Evolutionary conservation across 1,140 invertebrate genomes (phyloP).

Genomic region (Heliothis subflexa): DNA sequence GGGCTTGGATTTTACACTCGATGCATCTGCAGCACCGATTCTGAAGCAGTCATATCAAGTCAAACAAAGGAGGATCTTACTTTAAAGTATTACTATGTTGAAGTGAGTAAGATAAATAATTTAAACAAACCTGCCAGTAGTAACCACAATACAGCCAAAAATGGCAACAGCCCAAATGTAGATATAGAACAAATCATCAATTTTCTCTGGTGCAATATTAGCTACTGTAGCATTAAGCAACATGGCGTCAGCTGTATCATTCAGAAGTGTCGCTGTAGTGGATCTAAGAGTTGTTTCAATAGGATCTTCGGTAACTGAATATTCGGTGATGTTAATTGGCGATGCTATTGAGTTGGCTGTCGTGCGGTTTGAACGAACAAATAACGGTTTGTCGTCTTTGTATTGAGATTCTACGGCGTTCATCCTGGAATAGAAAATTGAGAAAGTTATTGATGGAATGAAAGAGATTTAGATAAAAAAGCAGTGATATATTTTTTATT

Average conservation of each 20-base stretch:
- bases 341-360: not conserved
- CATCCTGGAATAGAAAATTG: slow-evolving; percentile 69
- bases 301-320: not conserved
- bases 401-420: slow-evolving; percentile 65
- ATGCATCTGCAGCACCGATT: too few species aligned
- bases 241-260: not conserved
- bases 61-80: too few species aligned
- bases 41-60: too few species aligned
- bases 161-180: slow-evolving; percentile 87
- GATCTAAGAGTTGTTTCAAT: not conserved
- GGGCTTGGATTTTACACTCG: too few species aligned
- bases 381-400: not conserved
- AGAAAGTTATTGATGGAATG: too few species aligned
- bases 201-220: slow-evolving; percentile 57
- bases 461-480: too few species aligned
- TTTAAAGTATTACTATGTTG: too few species aligned
- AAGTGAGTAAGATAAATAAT: not conserved
- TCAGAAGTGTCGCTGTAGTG: not conserved
- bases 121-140: slow-evolving; percentile 76
- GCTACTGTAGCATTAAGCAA: not conserved
- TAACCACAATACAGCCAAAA: slow-evolving; percentile 86
- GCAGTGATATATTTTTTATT: too few species aligned
- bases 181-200: slow-evolving; percentile 80
- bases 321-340: not conserved
- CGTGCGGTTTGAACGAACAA: not conserved